Conservation (phyloP, 2,113 vertebrate species). For the Myotis brandtii region DNA sequence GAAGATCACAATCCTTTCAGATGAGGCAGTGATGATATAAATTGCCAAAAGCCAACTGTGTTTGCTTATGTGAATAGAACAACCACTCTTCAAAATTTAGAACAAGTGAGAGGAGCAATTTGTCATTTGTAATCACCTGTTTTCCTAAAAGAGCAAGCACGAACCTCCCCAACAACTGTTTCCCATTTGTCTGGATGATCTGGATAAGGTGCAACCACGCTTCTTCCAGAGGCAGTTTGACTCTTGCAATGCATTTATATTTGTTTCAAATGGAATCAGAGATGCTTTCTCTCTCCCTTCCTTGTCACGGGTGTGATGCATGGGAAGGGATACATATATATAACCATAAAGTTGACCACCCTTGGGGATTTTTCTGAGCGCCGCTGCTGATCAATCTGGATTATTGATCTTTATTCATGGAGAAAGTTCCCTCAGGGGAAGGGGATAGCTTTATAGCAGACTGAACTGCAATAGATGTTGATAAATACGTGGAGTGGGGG, state of each 20-base stretch:
- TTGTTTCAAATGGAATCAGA: conserved; percentile 69
- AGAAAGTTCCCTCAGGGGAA: conserved; percentile 34
- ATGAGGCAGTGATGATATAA: not conserved
- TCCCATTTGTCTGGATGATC: conserved; percentile 12
- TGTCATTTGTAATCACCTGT: conserved; percentile 11
- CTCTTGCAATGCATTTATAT: conserved; percentile 68
- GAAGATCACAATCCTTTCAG: not conserved
- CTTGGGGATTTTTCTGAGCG: conserved; percentile 35
- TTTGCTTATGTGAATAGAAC: conserved; percentile 34
- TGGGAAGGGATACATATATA: not conserved
- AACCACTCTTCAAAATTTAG: not conserved
- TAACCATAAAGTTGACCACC: not conserved
- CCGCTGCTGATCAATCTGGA: conserved; percentile 37
- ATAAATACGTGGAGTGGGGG: not conserved
- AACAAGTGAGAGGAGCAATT: not conserved
- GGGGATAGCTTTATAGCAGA: not conserved
- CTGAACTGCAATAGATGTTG: not conserved
- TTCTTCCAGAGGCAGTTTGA: conserved; percentile 71
- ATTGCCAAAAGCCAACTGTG: not conserved
- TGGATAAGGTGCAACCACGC: not conserved
- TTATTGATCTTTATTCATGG: conserved; percentile 64
- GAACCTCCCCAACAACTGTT: not conserved
- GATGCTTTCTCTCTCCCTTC: conserved; percentile 37
- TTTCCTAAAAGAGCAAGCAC: conserved; percentile 44
- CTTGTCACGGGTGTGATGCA: conserved; percentile 18